Percentiles rank a stretch among this genome's conserved stretches.
phyloP scores from a whole-genome alignment of 2,888 invertebrate genomes.

The Chymomyza fuscimana region DNA sequence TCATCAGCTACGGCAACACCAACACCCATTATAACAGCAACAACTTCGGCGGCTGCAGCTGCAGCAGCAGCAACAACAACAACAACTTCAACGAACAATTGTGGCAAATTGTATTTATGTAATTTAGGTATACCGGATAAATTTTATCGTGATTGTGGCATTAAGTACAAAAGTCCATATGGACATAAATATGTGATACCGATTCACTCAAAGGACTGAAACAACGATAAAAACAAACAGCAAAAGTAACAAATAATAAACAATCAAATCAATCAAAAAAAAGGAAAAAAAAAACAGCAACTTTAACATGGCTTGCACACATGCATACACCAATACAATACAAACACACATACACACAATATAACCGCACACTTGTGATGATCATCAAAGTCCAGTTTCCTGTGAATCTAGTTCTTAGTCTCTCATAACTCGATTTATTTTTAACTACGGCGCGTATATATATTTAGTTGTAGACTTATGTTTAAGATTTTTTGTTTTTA shows the following conservation, averaged over 20 bases:
- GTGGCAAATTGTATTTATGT: slow-evolving; percentile 90
- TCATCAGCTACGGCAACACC: slow-evolving; percentile 29
- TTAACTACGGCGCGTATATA: slow-evolving; percentile 48
- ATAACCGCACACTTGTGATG: slow-evolving; percentile 64
- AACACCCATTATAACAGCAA: slow-evolving; percentile 35
- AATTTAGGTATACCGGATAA: slow-evolving; percentile 90
- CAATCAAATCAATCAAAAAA: slow-evolving; percentile 28
- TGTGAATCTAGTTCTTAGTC: slow-evolving; percentile 71
- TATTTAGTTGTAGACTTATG: slow-evolving; percentile 30
- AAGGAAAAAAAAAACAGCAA: slow-evolving; percentile 19
- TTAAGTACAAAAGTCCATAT: slow-evolving; percentile 91
- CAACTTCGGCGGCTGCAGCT: slow-evolving; percentile 23
- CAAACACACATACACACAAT: slow-evolving; percentile 32
- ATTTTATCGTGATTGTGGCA: slow-evolving; percentile 87
- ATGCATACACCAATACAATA: slow-evolving; percentile 20
- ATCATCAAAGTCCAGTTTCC: slow-evolving; percentile 73
- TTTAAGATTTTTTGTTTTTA: slow-evolving; percentile 30
- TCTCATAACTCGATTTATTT: slow-evolving; percentile 62
- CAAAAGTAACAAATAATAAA: slow-evolving; percentile 31
- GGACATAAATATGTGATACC: slow-evolving; percentile 90
- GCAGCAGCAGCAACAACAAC: slow-evolving; percentile 27
- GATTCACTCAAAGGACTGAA: slow-evolving; percentile 82
- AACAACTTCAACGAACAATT: slow-evolving; percentile 76
- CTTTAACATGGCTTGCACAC: slow-evolving; percentile 16
- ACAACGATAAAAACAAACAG: slow-evolving; percentile 62